Conservation (phyloP, 2,797 vertebrate genomes). For the Cheirogaleus major region DNA sequence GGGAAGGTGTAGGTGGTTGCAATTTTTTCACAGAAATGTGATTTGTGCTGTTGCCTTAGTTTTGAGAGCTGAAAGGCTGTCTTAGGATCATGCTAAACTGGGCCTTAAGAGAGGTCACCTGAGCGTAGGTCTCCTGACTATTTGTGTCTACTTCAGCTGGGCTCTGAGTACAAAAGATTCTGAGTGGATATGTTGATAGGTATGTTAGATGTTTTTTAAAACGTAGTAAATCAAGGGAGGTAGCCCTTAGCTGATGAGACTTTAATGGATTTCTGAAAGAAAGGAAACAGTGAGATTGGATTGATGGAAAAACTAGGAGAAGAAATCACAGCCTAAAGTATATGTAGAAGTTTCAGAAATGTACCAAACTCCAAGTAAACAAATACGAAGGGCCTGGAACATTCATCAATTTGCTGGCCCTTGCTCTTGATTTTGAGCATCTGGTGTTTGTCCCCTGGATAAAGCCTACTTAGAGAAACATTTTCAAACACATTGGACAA, state of each 20-base stretch:
- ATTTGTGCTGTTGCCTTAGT: slow-evolving; percentile 37
- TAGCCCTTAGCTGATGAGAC: slow-evolving; percentile 11
- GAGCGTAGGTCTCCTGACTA: background rate
- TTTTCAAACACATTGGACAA: background rate
- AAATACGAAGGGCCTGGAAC: background rate
- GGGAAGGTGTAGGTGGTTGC: background rate
- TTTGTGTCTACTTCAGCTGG: slow-evolving; percentile 19
- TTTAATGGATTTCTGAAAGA: slow-evolving; percentile 41
- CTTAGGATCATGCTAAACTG: background rate
- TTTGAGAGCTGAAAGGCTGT: slow-evolving; percentile 7
- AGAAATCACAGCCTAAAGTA: background rate
- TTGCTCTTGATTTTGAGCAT: slow-evolving; percentile 38
- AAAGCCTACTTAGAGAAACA: background rate
- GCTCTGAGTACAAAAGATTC: background rate
- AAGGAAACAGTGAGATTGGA: background rate
- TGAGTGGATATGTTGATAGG: background rate
- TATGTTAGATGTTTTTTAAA: slow-evolving; percentile 20
- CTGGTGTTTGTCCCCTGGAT: slow-evolving; percentile 9
- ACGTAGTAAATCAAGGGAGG: background rate
- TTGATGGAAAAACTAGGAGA: slow-evolving; percentile 2
- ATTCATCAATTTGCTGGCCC: background rate
- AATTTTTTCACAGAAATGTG: slow-evolving; percentile 18
- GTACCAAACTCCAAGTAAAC: background rate
- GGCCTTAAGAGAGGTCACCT: background rate
- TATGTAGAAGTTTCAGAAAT: slow-evolving; percentile 42